Conservation (phyloP, 2,113 vertebrate genomes). For the Xenus cinereus region DNA sequence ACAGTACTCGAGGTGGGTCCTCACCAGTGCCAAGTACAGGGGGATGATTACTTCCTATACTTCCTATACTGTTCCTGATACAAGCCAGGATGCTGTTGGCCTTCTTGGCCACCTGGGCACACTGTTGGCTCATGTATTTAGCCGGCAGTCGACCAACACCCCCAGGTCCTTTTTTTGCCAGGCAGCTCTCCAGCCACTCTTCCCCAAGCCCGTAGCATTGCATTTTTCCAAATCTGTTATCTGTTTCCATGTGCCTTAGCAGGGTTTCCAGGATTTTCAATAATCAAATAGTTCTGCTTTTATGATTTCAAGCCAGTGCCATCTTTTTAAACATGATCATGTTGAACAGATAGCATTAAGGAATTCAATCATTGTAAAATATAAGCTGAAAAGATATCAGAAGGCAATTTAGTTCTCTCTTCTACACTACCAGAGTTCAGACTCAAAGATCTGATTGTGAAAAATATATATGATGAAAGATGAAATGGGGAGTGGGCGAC, state of each 20-base stretch:
- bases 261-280: neutral
- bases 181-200: no score
- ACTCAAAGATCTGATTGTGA: neutral
- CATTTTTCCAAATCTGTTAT: no score
- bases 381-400: neutral
- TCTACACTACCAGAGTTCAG: neutral
- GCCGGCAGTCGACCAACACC: no score
- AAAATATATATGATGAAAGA: neutral
- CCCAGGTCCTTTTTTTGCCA: no score
- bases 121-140: no score
- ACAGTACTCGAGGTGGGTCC: no score
- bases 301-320: neutral
- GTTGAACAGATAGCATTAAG: neutral
- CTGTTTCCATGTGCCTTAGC: neutral
- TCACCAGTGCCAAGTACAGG: no score
- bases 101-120: no score
- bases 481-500: neutral
- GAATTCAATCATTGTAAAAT: neutral
- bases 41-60: no score
- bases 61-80: no score
- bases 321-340: neutral
- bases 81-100: no score
- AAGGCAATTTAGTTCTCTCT: neutral
- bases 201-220: no score
- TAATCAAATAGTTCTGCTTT: neutral